These are phyloP conservation scores for Nansenia antarctica DNA, from an alignment of 2,113 vertebrate species.

Conservation along the genomic window DNA sequence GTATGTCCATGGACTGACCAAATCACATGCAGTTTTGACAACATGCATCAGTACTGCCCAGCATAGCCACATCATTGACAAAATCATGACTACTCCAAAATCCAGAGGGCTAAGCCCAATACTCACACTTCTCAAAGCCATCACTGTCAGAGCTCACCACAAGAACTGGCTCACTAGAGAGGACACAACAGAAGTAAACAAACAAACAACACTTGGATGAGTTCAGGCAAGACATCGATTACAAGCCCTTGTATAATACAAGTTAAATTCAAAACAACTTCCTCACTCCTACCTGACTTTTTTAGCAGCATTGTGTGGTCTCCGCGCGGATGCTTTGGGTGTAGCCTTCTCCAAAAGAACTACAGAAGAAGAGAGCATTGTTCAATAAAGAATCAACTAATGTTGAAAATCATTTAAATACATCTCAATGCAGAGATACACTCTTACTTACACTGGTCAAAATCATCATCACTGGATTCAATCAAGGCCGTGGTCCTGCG, in stretches of 20 bases:
- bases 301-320: conserved; percentile 35
- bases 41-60: too few species aligned
- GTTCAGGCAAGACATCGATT: too few species aligned
- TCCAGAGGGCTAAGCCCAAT: not conserved
- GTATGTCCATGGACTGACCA: too few species aligned
- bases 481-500: not conserved
- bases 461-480: conserved; percentile 77
- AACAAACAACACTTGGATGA: too few species aligned
- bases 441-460: conserved; percentile 76
- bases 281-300: conserved; percentile 43
- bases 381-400: too few species aligned
- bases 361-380: conserved; percentile 23
- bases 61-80: not conserved
- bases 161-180: conserved; percentile 36
- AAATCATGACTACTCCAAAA: not conserved
- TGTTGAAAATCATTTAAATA: too few species aligned
- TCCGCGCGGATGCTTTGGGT: conserved; percentile 49
- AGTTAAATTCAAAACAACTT: not conserved
- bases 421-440: not conserved
- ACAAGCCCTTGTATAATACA: too few species aligned
- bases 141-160: conserved; percentile 68
- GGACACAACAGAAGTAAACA: not conserved
- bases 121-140: conserved; percentile 75
- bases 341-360: conserved; percentile 64
- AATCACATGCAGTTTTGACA: too few species aligned